phyloP scores from a whole-genome alignment of 2,797 vertebrate species.

The Hephaestus fuliginosus region DNA sequence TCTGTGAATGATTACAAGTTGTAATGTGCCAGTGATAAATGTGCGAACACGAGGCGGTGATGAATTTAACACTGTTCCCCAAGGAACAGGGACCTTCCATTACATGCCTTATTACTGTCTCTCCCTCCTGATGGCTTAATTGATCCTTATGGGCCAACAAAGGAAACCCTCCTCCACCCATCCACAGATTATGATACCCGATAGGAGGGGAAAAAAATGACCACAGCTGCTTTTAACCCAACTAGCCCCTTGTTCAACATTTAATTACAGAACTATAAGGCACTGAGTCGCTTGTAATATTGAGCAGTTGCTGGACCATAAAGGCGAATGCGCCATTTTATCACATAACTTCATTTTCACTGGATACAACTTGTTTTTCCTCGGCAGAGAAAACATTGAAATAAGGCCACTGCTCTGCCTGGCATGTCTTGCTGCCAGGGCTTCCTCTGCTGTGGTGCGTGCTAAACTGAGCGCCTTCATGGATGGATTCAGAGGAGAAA shows the following conservation, averaged over 20 bases:
- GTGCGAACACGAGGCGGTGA: slow-evolving; percentile 73
- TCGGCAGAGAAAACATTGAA: slow-evolving; percentile 47
- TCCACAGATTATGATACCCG: slow-evolving; percentile 57
- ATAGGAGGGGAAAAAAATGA: slow-evolving; percentile 29
- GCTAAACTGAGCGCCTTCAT: slow-evolving; percentile 76
- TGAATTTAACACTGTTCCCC: slow-evolving; percentile 76
- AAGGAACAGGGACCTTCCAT: slow-evolving; percentile 68
- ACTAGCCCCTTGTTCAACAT: slow-evolving; percentile 50
- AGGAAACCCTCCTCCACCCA: slow-evolving; percentile 48
- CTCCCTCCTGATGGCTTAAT: slow-evolving; percentile 76
- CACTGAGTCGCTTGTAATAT: slow-evolving; percentile 24
- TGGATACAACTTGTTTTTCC: slow-evolving; percentile 47
- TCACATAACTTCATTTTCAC: slow-evolving; percentile 52
- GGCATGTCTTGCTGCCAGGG: slow-evolving; percentile 63
- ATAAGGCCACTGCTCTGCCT: slow-evolving; percentile 56
- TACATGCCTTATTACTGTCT: slow-evolving; percentile 76
- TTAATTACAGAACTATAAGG: slow-evolving; percentile 59
- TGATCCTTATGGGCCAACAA: slow-evolving; percentile 72
- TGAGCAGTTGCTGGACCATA: slow-evolving; percentile 41
- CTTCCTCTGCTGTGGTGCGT: slow-evolving; percentile 60
- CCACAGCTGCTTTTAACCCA: slow-evolving; percentile 61
- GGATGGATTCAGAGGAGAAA: slow-evolving; percentile 80
- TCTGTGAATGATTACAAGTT: slow-evolving; percentile 80
- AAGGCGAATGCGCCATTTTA: slow-evolving; percentile 55
- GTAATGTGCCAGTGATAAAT: slow-evolving; percentile 80